Evolutionary conservation across 2,888 invertebrate genomes (phyloP).

Genomic region (Lymantria dispar): DNA sequence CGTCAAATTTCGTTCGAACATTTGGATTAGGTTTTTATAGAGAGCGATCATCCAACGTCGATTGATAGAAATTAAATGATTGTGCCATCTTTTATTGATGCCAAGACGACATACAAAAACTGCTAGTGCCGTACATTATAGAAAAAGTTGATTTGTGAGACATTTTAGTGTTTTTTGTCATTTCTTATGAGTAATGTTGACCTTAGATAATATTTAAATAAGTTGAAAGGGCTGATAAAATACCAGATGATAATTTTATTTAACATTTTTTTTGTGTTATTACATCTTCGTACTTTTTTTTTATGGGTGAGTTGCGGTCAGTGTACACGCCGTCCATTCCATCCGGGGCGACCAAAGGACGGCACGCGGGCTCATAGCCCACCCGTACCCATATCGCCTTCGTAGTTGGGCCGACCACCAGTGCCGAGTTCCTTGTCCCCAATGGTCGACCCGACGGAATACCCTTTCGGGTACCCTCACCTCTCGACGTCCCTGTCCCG

Average conservation of each 20-base stretch:
- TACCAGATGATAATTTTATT: constrained; percentile 1
- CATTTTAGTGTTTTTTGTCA: background rate
- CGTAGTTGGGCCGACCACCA: too few species aligned
- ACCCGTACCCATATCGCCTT: too few species aligned
- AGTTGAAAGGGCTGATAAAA: constrained; percentile 3
- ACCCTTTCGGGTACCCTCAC: too few species aligned
- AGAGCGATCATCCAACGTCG: constrained; percentile 51
- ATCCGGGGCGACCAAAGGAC: too few species aligned
- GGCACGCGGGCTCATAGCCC: too few species aligned
- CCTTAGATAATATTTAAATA: constrained; percentile 9
- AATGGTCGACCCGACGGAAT: too few species aligned
- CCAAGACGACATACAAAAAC: constrained; percentile 25
- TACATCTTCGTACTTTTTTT: too few species aligned
- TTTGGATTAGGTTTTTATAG: constrained; percentile 72
- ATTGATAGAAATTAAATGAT: constrained; percentile 50
- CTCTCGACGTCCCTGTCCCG: too few species aligned
- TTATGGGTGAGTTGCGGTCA: too few species aligned
- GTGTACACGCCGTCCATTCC: too few species aligned
- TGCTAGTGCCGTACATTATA: constrained; percentile 23
- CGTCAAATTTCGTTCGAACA: constrained; percentile 41
- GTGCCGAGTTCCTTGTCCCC: too few species aligned
- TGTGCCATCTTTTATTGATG: constrained; percentile 15
- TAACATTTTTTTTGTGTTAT: background rate
- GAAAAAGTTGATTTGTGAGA: constrained; percentile 3
- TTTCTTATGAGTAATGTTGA: background rate